These are phyloP conservation scores for Chaenodraco wilsoni DNA, from an alignment of 2,797 vertebrate species.

Conservation along the genomic window DNA sequence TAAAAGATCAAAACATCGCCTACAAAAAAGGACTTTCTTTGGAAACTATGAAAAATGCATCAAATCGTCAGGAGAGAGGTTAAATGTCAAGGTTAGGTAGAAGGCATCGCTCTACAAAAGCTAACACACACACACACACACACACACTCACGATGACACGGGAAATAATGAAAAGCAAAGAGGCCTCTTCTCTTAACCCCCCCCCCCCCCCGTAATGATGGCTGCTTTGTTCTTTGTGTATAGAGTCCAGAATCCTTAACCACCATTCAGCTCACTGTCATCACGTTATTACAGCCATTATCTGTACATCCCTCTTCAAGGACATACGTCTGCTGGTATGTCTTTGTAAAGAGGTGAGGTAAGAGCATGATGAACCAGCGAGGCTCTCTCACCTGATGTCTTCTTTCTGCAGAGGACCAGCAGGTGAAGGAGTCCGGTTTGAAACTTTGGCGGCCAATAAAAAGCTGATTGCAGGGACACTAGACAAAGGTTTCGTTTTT, in stretches of 20 bases:
- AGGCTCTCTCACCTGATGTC: background rate
- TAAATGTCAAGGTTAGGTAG: background rate
- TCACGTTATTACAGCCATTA: slow-evolving; percentile 28
- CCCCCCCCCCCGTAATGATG: background rate
- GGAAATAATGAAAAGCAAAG: slow-evolving; percentile 34
- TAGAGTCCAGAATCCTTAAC: slow-evolving; percentile 33
- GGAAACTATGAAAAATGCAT: background rate
- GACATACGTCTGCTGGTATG: slow-evolving; percentile 37
- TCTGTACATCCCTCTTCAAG: slow-evolving; percentile 39
- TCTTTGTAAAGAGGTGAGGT: slow-evolving; percentile 46
- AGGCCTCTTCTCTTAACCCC: slow-evolving; percentile 21
- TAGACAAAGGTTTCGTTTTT: slow-evolving; percentile 39
- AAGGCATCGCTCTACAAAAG: no score
- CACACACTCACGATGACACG: background rate
- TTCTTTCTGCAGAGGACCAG: background rate
- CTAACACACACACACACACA: background rate
- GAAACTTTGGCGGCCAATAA: slow-evolving; percentile 23
- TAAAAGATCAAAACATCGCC: background rate
- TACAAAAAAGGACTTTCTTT: background rate
- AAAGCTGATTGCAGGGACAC: slow-evolving; percentile 18
- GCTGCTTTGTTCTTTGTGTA: slow-evolving; percentile 46
- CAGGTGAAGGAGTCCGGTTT: slow-evolving; percentile 33
- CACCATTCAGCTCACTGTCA: slow-evolving; percentile 45
- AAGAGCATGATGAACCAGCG: slow-evolving; percentile 39
- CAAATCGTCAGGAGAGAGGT: background rate